Conservation (phyloP, 1,140 invertebrate genomes). For the Hyles euphorbiae region DNA sequence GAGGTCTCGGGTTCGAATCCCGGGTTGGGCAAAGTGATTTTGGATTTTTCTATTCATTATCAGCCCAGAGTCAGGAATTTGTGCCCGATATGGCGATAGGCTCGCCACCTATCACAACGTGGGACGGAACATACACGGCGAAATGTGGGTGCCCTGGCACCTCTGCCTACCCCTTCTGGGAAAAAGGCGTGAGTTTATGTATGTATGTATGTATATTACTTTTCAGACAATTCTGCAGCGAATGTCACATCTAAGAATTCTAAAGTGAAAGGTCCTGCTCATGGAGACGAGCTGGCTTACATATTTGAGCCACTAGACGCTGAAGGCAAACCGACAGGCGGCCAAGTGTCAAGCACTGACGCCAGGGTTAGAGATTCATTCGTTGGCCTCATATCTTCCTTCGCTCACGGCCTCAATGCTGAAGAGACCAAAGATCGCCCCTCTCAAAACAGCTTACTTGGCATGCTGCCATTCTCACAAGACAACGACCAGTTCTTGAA, state of each 20-base stretch:
- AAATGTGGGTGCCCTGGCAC: too few relatives aligned
- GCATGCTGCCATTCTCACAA: conserved; percentile 33
- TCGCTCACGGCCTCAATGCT: conserved; percentile 70
- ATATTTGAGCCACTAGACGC: conserved; percentile 80
- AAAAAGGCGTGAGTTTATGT: too few relatives aligned
- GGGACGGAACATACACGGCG: too few relatives aligned
- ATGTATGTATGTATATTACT: background rate
- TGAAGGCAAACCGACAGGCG: conserved; percentile 72
- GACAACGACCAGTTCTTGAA: conserved; percentile 51
- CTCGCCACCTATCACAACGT: too few relatives aligned
- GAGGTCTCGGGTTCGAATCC: too few relatives aligned
- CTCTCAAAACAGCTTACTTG: conserved; percentile 24
- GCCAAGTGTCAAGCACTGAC: conserved; percentile 71
- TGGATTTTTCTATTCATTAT: too few relatives aligned
- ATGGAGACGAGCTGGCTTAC: conserved; percentile 83
- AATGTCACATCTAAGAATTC: conserved; percentile 13
- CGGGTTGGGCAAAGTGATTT: too few relatives aligned
- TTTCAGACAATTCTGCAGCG: conserved; percentile 18
- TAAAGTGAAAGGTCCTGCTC: conserved; percentile 68
- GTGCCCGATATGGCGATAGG: too few relatives aligned
- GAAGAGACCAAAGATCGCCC: conserved; percentile 23
- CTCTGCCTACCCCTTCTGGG: too few relatives aligned
- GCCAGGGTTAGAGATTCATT: conserved; percentile 78
- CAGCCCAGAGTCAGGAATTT: too few relatives aligned
- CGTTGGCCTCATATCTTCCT: conserved; percentile 80